Base-by-base conservation (phyloP, 2,888 invertebrate genomes). In the Escarpia spicata region DNA sequence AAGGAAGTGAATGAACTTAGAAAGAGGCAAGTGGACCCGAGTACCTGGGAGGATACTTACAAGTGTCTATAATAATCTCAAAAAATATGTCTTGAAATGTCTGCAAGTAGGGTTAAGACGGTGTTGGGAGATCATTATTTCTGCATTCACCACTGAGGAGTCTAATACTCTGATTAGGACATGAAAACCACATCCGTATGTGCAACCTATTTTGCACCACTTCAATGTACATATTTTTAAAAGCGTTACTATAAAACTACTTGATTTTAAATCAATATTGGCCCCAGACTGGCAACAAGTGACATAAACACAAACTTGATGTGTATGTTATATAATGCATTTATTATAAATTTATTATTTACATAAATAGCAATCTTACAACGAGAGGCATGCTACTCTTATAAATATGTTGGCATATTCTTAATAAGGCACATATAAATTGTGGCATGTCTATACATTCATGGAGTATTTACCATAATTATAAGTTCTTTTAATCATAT, bases 381-480 rank as follows among this genome's bases (percentile, higher is more conserved):
- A 75, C 75, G n/a, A 6, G n/a, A 52, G 19, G 26, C 12, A 52
- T 52, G 52, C n/a, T 75, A 75, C 75, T 75, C 75, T 26, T 75
- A 75, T 75, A 75, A 75, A 75, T 75, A 75, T 75, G 75, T 75
- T 19, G 75, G n/a, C 75, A 75, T n/a, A 75, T 75, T 75, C 75
- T 75, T 75, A 6, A 75, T 75, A 75, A 75, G 75, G 75, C 75
- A 75, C 75, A 75, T 75, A 75, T 75, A 75, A 75, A 75, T 75
- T 75, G 75, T 75, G 75, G 75, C n/a, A 75, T 75, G 26, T 75
- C 19, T 75, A 26, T 75, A 75, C n/a, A 75, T 75, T 26, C 75
- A 26, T 75, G 75, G 75, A 75, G n/a, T 75, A 75, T 19, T 75
- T 26, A 75, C 19, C 3, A 75, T 75, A 75, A 75, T 75, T n/a